Conservation (phyloP, 1,140 invertebrate species). For the Aplysia californica region DNA sequence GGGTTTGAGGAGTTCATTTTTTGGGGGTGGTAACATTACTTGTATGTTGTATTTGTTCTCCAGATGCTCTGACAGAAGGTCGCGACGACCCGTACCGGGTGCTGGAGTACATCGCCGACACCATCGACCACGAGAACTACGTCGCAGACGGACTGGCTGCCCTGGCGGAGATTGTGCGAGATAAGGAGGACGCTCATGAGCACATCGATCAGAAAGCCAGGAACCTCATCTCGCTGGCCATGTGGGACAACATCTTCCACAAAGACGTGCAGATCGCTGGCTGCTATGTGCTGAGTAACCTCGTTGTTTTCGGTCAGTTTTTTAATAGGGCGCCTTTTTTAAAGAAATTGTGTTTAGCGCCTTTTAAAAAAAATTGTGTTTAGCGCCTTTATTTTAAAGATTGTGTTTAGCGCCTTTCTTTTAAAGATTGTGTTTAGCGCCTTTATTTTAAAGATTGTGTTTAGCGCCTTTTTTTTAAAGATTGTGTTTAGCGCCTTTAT, state of each 20-base stretch:
- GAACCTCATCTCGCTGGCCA: conserved; percentile 49
- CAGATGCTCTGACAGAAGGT: conserved; percentile 48
- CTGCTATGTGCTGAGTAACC: conserved; percentile 52
- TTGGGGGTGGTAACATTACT: too few relatives aligned
- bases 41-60: too few relatives aligned
- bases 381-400: too few relatives aligned
- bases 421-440: too few relatives aligned
- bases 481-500: too few relatives aligned
- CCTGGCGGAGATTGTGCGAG: conserved; percentile 48
- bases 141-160: conserved; percentile 51
- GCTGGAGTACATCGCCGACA: conserved; percentile 37
- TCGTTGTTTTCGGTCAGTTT: conserved; percentile 53
- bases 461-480: too few relatives aligned
- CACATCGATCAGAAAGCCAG: conserved; percentile 44
- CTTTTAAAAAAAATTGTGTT: too few relatives aligned
- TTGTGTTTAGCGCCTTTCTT: too few relatives aligned
- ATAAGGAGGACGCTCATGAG: conserved; percentile 13
- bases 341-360: too few relatives aligned
- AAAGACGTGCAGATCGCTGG: conserved; percentile 53
- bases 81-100: conserved; percentile 29
- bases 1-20: too few relatives aligned
- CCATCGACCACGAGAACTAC: conserved; percentile 54
- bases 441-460: too few relatives aligned
- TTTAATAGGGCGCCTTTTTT: too few relatives aligned
- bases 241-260: conserved; percentile 53